Evolutionary conservation across 1,140 invertebrate genomes (phyloP), one percentile per base, ranked within the genome.

Genomic region (Caligus rogercresseyi): DNA sequence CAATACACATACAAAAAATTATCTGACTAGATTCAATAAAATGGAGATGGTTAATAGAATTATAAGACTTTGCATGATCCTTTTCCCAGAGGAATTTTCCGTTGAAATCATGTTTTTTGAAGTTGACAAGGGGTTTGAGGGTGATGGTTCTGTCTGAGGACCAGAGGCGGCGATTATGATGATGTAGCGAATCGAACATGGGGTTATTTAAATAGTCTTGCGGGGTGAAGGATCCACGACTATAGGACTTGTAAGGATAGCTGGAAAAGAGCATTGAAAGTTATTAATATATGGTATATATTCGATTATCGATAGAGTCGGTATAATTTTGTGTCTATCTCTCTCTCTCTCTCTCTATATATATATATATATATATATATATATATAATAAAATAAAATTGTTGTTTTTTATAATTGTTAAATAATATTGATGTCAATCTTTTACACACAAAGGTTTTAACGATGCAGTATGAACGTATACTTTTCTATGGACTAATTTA

Each of bases 161-260:
- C 16, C 20, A 25, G 16, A 21, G 20, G 31, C 31, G 31, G 13
- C 60, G 26, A 1, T 26, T 25, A 18, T 52, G 16, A 18, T 62
- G 60, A 24, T 62, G 26, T 18, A 62, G 60, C 13, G 16, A 20
- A 25, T 62, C 60, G 21, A 62, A 62, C 60, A 62, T 62, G 31
- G 60, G 60, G 31, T 62, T 62, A 43, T 62, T 62, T 26, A 62
- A 62, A 24, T 62, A 62, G 52, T 62, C 60, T 62, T 60, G 57
- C 24, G 57, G 57, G 14, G 57, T 24, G 20, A 60, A 60, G 26
- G 31, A 43, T 43, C 31, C 31, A 11, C 31, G 31, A n/a, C 7
- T 43, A n/a, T 43, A 43, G n/a, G 31, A 43, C 7, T 11, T 43
- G 31, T 43, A 11, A 7, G 7, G 7, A 43, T 43, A 43, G n/a